A percentile compares a stretch with the other conserved stretches of the same genome.
Evolutionary conservation across 2,113 vertebrate genomes (phyloP).

Genomic region (Cyanoramphus novaezelandiae): DNA sequence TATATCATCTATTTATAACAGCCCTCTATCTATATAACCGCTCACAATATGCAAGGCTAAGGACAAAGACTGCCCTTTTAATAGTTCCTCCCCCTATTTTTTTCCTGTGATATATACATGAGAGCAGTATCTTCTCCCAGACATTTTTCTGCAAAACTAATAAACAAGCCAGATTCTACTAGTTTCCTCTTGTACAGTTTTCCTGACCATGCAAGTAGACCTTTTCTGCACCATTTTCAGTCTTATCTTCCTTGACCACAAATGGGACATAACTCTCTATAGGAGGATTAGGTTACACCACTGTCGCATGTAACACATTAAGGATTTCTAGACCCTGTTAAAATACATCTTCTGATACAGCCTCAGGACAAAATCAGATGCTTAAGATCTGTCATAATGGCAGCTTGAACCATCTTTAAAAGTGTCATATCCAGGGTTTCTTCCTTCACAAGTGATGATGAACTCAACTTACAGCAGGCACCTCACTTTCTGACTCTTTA

Average conservation of each 20-base stretch:
- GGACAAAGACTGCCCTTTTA: neutral
- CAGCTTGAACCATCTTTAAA: neutral
- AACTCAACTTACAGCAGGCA: neutral
- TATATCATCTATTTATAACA: neutral
- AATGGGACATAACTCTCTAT: neutral
- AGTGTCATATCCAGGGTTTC: neutral
- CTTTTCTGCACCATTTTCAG: neutral
- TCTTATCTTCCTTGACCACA: neutral
- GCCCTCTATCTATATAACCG: neutral
- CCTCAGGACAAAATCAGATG: neutral
- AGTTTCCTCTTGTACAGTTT: neutral
- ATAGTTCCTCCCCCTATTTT: neutral
- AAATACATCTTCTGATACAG: neutral
- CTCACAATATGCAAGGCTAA: neutral
- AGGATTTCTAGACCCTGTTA: neutral
- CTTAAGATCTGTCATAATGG: neutral
- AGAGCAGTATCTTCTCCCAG: neutral
- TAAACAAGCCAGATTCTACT: neutral
- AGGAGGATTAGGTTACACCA: neutral
- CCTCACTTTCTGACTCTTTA: neutral
- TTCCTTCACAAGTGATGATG: neutral
- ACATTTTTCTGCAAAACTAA: neutral
- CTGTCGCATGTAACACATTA: neutral
- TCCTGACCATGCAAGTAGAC: neutral
- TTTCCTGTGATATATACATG: neutral